phyloP scores from a whole-genome alignment of 2,113 vertebrate species.

The Pollachius pollachius region DNA sequence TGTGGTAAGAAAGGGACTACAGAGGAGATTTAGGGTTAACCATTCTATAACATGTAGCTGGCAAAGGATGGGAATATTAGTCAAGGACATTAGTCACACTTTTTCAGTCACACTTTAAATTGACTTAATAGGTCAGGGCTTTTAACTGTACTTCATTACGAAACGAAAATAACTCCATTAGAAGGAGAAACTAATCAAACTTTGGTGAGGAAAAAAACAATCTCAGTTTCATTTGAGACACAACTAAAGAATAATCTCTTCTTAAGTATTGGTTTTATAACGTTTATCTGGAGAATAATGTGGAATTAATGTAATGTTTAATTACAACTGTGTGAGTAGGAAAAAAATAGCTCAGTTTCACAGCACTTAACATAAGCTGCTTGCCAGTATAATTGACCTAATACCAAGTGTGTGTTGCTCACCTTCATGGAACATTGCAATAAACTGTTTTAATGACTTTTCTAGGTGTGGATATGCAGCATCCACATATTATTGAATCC shows the following conservation, averaged over 20 bases:
- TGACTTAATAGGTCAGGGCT: background rate
- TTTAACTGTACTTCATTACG: constrained; percentile 1
- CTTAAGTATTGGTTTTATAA: background rate
- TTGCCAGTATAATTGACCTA: constrained; percentile 5
- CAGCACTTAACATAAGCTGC: background rate
- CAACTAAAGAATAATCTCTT: background rate
- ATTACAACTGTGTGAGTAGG: background rate
- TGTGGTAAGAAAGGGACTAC: too few species aligned
- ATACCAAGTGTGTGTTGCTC: background rate
- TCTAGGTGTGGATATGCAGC: too few species aligned
- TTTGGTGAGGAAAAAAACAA: background rate
- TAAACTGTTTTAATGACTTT: too few species aligned
- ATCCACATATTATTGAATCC: too few species aligned
- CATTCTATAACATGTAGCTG: background rate
- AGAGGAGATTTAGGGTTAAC: too few species aligned
- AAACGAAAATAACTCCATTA: background rate
- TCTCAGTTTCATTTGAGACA: background rate
- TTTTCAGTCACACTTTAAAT: background rate
- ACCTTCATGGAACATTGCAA: too few species aligned
- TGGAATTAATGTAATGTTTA: background rate
- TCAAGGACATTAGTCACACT: background rate
- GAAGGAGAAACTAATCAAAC: too few species aligned
- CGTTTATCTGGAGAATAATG: background rate
- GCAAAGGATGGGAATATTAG: too few species aligned
- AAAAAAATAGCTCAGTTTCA: background rate